phyloP scores from a whole-genome alignment of 2,113 vertebrate species.

The Oryzias celebensis region DNA sequence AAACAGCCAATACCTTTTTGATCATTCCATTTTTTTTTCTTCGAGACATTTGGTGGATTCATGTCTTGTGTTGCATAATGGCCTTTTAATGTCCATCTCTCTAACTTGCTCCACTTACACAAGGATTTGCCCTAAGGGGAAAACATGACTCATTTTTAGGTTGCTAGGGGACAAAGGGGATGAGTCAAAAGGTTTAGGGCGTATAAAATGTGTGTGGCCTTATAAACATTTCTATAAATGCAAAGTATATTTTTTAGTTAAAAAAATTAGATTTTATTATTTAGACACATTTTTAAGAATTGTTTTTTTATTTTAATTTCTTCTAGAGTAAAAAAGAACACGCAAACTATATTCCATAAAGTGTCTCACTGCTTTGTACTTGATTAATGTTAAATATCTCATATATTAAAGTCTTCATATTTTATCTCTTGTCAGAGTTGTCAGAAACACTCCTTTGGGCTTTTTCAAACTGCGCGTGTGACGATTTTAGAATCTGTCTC shows the following conservation, averaged over 20 bases:
- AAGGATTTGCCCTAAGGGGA: conserved; percentile 48
- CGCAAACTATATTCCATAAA: neutral
- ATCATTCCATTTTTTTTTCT: neutral
- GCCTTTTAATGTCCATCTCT: conserved; percentile 67
- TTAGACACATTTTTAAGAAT: neutral
- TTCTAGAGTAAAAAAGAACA: neutral
- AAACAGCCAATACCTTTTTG: too few relatives aligned
- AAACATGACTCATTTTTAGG: conserved; percentile 73
- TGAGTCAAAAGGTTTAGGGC: conserved; percentile 20
- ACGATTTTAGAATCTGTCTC: too few relatives aligned
- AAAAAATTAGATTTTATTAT: too few relatives aligned
- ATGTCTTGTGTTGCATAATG: conserved; percentile 40
- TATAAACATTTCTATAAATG: conserved; percentile 32
- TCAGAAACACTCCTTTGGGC: too few relatives aligned
- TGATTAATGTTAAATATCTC: too few relatives aligned
- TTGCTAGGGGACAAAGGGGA: conserved; percentile 37
- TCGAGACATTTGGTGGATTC: conserved; percentile 15
- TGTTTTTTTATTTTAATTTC: neutral
- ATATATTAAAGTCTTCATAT: too few relatives aligned
- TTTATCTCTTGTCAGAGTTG: too few relatives aligned
- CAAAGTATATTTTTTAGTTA: conserved; percentile 19
- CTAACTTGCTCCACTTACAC: conserved; percentile 55
- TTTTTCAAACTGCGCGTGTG: too few relatives aligned
- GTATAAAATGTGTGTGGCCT: conserved; percentile 27
- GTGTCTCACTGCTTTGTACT: neutral